Conservation (phyloP, 2,797 vertebrate species). For the Molossus alvarezi region DNA sequence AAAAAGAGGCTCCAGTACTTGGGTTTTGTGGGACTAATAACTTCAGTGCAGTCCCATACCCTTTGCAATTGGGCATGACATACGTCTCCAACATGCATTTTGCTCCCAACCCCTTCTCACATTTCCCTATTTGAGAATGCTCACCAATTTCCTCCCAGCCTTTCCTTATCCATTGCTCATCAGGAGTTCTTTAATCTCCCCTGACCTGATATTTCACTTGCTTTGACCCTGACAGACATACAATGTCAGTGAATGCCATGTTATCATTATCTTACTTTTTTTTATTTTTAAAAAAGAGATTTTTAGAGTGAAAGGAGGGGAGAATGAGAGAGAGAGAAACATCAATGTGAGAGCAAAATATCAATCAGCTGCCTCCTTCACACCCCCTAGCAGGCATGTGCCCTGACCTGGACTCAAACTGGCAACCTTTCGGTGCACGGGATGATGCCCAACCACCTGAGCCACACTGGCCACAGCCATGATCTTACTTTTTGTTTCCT, state of each 20-base stretch:
- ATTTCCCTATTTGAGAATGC: background rate
- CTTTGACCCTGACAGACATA: background rate
- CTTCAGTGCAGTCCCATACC: background rate
- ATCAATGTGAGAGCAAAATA: background rate
- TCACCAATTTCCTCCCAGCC: background rate
- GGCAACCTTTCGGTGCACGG: background rate
- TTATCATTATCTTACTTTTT: background rate
- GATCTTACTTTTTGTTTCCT: constrained; percentile 33
- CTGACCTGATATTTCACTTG: background rate
- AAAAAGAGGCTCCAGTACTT: background rate
- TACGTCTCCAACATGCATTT: background rate
- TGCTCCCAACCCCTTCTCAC: background rate
- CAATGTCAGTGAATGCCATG: background rate
- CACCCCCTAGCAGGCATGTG: background rate
- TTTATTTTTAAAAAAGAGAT: background rate
- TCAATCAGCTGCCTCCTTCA: background rate
- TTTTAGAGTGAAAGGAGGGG: background rate
- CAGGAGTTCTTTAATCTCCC: background rate
- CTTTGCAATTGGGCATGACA: background rate
- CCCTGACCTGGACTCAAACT: background rate
- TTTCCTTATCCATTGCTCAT: background rate
- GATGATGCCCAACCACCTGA: background rate
- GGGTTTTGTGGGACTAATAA: background rate
- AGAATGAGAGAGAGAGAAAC: background rate
- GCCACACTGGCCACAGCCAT: background rate